These are phyloP conservation scores for Odontesthes bonariensis DNA, from an alignment of 2,113 vertebrate genomes.

Conservation along the genomic window DNA sequence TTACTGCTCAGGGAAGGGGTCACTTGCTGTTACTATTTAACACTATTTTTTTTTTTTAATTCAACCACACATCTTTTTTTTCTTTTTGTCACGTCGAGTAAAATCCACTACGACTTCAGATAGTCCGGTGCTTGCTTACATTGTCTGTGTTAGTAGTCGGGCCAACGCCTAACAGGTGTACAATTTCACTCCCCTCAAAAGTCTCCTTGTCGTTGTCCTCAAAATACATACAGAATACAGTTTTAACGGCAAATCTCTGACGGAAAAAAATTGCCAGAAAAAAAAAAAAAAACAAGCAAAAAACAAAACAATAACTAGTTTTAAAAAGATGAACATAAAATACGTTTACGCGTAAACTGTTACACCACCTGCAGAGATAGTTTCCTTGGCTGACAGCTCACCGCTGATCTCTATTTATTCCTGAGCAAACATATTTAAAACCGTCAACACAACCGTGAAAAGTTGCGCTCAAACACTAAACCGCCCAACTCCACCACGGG, in stretches of 20 bases:
- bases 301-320: neutral
- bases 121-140: conserved; percentile 70
- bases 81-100: neutral
- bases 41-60: neutral
- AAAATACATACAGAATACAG: conserved; percentile 39
- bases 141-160: conserved; percentile 73
- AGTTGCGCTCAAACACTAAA: conserved; percentile 71
- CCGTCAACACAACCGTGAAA: conserved; percentile 62
- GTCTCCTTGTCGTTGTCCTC: conserved; percentile 66
- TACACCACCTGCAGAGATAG: neutral
- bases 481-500: conserved; percentile 58
- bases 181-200: conserved; percentile 82
- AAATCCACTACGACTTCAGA: conserved; percentile 49
- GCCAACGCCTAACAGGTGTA: conserved; percentile 88
- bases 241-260: conserved; percentile 4
- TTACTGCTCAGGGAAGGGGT: neutral
- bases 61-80: conserved; percentile 11
- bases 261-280: neutral
- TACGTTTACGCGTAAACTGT: neutral
- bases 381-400: conserved; percentile 30
- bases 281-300: neutral
- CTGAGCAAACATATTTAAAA: conserved; percentile 69
- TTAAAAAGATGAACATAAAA: too few relatives aligned
- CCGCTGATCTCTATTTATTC: conserved; percentile 36
- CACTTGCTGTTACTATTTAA: neutral